Evolutionary conservation across 1,140 invertebrate species (phyloP).

Genomic region (Lepidostoma basale): DNA sequence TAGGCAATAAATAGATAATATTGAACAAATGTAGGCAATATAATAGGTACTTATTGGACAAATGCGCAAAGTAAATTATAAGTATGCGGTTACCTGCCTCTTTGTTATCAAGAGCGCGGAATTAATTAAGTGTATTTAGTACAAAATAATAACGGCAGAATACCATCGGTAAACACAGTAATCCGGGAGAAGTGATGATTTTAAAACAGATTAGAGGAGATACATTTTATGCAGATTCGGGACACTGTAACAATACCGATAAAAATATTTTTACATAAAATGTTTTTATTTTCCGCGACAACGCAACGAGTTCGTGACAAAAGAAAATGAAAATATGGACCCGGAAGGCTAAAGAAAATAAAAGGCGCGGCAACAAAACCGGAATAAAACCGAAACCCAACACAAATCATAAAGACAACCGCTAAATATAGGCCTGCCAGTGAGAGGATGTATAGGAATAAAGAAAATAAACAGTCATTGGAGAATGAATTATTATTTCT

Average conservation of each 20-base stretch:
- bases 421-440: conserved; percentile 19
- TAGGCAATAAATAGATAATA: too few species aligned
- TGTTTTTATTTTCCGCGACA: conserved; percentile 16
- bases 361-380: conserved; percentile 19
- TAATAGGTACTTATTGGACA: too few species aligned
- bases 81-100: too few species aligned
- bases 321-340: conserved; percentile 19
- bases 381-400: conserved; percentile 23
- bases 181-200: too few species aligned
- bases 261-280: conserved; percentile 12
- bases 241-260: not conserved
- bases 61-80: too few species aligned
- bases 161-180: too few species aligned
- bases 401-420: conserved; percentile 39
- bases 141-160: too few species aligned
- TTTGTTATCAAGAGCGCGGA: too few species aligned
- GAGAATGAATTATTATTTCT: conserved; percentile 26
- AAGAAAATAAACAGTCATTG: conserved; percentile 19
- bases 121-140: too few species aligned
- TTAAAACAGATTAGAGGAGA: too few species aligned
- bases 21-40: too few species aligned
- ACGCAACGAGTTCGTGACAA: not conserved
- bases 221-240: not conserved
- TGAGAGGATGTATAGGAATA: conserved; percentile 1
- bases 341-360: conserved; percentile 35